A percentile compares a stretch with the other conserved stretches of the same genome.
phyloP scores from a whole-genome alignment of 2,797 vertebrate genomes.

The Melanotaenia nigrans region DNA sequence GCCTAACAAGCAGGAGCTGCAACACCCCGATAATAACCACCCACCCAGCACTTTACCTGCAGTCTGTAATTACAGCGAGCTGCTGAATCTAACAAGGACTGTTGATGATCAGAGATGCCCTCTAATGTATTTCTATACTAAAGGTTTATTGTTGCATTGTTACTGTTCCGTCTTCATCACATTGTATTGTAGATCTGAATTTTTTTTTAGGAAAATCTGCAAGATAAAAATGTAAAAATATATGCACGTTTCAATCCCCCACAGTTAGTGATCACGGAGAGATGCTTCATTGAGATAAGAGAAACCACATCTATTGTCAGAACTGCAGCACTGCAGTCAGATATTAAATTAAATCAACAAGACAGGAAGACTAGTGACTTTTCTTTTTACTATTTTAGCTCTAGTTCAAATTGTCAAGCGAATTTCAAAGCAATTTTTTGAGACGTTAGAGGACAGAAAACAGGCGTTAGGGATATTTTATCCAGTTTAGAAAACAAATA shows the following conservation, averaged over 20 bases:
- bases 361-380: not conserved
- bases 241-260: not conserved
- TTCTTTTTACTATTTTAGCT: not conserved
- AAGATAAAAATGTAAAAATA: not conserved
- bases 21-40: too few relatives aligned
- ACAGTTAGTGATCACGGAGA: too few relatives aligned
- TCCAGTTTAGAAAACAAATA: not conserved
- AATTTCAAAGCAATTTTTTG: not conserved
- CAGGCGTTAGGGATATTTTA: not conserved
- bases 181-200: not conserved
- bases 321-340: not conserved
- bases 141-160: not conserved
- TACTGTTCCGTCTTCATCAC: not conserved
- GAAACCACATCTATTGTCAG: not conserved
- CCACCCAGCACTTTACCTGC: slow-evolving; percentile 3
- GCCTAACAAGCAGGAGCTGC: not conserved
- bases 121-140: not conserved
- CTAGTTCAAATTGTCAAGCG: not conserved
- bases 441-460: not conserved
- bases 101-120: not conserved
- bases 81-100: slow-evolving; percentile 11
- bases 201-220: not conserved
- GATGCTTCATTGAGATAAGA: not conserved
- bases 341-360: not conserved
- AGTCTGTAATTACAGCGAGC: slow-evolving; percentile 22